Conservation (phyloP, 1,140 invertebrate genomes). For the Neodiprion pinetum region DNA sequence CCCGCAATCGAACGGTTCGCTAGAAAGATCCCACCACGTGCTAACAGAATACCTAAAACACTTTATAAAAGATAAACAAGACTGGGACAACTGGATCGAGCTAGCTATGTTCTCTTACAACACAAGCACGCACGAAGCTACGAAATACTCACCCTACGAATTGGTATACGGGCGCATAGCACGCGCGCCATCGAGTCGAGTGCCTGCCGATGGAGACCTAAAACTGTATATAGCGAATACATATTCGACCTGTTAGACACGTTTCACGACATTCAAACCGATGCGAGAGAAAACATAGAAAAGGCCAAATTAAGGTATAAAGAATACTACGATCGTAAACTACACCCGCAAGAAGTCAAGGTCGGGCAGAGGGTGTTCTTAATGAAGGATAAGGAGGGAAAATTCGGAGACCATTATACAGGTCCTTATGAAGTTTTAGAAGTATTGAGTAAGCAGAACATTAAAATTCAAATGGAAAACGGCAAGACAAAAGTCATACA, state of each 20-base stretch:
- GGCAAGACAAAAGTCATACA: neutral
- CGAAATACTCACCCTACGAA: constrained; percentile 25
- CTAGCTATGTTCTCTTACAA: too few relatives aligned
- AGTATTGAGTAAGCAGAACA: neutral
- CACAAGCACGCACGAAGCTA: constrained; percentile 31
- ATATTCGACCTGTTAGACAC: too few relatives aligned
- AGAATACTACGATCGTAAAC: neutral
- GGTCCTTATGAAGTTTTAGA: neutral
- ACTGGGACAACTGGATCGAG: too few relatives aligned
- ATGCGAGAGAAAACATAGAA: too few relatives aligned
- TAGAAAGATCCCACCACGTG: too few relatives aligned
- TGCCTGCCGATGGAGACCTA: too few relatives aligned
- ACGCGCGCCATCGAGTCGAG: neutral
- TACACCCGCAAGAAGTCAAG: neutral
- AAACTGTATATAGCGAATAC: too few relatives aligned
- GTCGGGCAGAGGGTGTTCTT: neutral
- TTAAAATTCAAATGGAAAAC: neutral
- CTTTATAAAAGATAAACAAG: too few relatives aligned
- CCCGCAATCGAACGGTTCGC: too few relatives aligned
- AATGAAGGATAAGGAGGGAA: neutral
- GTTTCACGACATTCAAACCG: too few relatives aligned
- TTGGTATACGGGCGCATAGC: constrained; percentile 11
- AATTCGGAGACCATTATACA: neutral
- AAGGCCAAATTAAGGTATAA: neutral
- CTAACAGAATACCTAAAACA: too few relatives aligned